A percentile compares a stretch with the other conserved stretches of the same genome.
Evolutionary conservation across 2,888 invertebrate species (phyloP).

Genomic region (Ischnura elegans): DNA sequence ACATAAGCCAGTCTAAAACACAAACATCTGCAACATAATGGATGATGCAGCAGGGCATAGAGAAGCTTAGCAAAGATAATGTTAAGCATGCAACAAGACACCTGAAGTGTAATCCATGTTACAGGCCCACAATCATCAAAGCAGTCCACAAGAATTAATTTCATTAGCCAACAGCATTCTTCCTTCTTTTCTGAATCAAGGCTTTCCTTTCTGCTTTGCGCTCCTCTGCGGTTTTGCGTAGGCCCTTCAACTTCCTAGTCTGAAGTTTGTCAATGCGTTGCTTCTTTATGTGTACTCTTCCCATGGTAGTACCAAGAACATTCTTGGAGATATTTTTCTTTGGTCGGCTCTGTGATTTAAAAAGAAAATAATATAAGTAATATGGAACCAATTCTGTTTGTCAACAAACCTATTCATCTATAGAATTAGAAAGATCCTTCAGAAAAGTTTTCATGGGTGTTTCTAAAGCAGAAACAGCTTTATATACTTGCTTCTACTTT

Average conservation of each 20-base stretch:
- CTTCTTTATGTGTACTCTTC: conserved; percentile 94
- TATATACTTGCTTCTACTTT: no score
- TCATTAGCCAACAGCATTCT: not conserved
- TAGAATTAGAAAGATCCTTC: no score
- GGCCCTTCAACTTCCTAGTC: conserved; percentile 94
- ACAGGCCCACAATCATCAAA: not conserved
- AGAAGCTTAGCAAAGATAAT: no score
- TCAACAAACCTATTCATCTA: no score
- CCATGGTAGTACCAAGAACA: conserved; percentile 92
- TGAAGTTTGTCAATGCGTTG: conserved; percentile 92
- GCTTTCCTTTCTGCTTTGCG: conserved; percentile 80
- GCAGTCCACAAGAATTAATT: not conserved
- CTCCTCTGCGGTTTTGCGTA: conserved; percentile 87
- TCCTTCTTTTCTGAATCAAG: not conserved
- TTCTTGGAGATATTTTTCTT: conserved; percentile 95
- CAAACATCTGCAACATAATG: no score
- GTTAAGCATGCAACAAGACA: no score
- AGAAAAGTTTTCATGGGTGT: no score
- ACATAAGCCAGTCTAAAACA: no score
- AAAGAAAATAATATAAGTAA: conserved; percentile 62
- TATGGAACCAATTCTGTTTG: no score
- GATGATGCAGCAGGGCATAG: no score
- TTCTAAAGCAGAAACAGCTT: no score
- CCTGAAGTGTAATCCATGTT: not conserved
- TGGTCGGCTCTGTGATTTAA: conserved; percentile 82